Percentiles rank a stretch among this genome's conserved stretches.
Evolutionary conservation across 2,888 invertebrate genomes (phyloP).

Genomic region (Hypolimnas misippus): DNA sequence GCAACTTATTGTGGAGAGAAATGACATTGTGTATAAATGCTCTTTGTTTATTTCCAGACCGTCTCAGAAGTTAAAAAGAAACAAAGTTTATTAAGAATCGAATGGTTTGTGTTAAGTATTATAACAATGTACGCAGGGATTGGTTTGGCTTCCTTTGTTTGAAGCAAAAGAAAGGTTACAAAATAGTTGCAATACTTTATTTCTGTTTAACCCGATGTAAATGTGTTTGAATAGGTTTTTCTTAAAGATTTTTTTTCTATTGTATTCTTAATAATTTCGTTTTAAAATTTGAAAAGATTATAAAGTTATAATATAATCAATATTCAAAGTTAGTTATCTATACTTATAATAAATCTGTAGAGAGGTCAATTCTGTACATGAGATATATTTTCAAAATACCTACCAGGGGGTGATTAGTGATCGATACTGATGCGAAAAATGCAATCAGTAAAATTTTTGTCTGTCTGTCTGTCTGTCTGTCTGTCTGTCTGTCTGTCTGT

Average conservation of each 20-base stretch:
- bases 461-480: too few species aligned
- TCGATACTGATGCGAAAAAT: too few species aligned
- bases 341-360: too few species aligned
- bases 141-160: not conserved
- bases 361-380: too few species aligned
- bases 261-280: too few species aligned
- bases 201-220: not conserved
- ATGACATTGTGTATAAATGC: slow-evolving; percentile 11
- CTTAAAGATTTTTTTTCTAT: not conserved
- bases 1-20: slow-evolving; percentile 10
- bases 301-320: too few species aligned
- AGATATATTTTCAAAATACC: too few species aligned
- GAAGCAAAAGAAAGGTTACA: not conserved
- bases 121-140: not conserved
- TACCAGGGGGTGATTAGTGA: too few species aligned
- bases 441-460: too few species aligned
- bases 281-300: too few species aligned
- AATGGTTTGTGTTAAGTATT: slow-evolving; percentile 7
- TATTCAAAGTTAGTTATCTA: too few species aligned
- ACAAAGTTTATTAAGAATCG: slow-evolving; percentile 11
- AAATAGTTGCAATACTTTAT: not conserved
- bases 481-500: too few species aligned
- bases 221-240: not conserved
- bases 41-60: slow-evolving; percentile 1
- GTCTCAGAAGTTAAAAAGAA: slow-evolving; percentile 6